Conservation (phyloP, 2,797 vertebrate genomes). For the Semaprochilodus insignis region DNA sequence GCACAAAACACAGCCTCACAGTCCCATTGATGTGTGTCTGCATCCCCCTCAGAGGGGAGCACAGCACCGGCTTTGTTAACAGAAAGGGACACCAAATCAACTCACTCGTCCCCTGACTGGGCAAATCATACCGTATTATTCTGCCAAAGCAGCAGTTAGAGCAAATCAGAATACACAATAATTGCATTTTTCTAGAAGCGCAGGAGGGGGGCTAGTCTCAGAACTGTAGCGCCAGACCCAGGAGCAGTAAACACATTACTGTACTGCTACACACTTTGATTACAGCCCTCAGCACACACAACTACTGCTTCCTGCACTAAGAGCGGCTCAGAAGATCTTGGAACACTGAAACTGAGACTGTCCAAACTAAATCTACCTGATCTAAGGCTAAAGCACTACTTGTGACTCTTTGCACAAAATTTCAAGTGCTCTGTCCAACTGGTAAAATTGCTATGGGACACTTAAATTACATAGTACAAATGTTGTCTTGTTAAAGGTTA, state of each 20-base stretch:
- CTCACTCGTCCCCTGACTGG: conserved; percentile 98
- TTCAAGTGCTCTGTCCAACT: background rate
- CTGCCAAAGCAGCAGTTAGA: conserved; percentile 92
- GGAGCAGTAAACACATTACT: conserved; percentile 76
- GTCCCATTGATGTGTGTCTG: conserved; percentile 91
- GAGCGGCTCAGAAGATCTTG: conserved; percentile 2
- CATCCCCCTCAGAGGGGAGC: conserved; percentile 90
- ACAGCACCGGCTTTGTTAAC: conserved; percentile 96
- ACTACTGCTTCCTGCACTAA: conserved; percentile 30
- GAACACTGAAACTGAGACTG: conserved; percentile 19
- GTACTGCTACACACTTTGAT: conserved; percentile 73
- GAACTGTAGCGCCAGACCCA: conserved; percentile 82
- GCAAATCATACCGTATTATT: conserved; percentile 98
- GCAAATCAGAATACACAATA: conserved; percentile 95
- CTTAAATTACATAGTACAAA: background rate
- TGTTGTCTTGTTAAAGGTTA: background rate
- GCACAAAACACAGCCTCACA: conserved; percentile 96
- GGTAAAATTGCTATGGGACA: background rate
- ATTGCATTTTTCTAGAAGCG: conserved; percentile 90
- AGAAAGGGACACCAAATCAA: conserved; percentile 98
- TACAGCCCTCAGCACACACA: conserved; percentile 58
- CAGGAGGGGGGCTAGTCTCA: conserved; percentile 85
- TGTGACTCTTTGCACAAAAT: background rate
- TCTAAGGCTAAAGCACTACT: background rate
- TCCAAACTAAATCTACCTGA: background rate